phyloP scores from a whole-genome alignment of 2,888 invertebrate species.

The Colostygia pectinataria region DNA sequence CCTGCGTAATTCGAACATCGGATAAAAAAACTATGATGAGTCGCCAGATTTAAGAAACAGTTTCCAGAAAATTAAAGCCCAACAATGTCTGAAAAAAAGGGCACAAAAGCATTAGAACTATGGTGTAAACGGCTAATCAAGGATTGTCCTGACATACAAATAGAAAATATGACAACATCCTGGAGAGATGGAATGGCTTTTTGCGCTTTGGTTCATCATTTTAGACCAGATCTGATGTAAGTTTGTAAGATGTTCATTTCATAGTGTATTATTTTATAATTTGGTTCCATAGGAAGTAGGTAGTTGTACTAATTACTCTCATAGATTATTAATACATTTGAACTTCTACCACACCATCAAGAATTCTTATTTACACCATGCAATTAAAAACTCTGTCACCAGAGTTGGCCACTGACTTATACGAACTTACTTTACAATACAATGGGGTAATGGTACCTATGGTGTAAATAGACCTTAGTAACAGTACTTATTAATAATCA shows the following conservation, averaged over 20 bases:
- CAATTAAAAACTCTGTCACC: no score
- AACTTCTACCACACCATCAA: no score
- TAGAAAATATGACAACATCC: constrained; percentile 97
- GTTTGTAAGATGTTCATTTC: constrained; percentile 75
- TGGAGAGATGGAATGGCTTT: constrained; percentile 98
- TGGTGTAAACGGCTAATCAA: constrained; percentile 96
- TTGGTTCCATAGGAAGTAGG: no score
- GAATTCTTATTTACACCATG: no score
- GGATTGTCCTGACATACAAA: constrained; percentile 94
- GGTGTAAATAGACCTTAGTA: no score
- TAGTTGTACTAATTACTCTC: no score
- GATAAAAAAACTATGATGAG: constrained; percentile 1
- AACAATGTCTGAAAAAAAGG: constrained; percentile 90
- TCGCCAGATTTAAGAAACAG: background rate
- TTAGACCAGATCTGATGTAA: constrained; percentile 98
- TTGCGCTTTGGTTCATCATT: constrained; percentile 97
- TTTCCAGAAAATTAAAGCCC: constrained; percentile 30
- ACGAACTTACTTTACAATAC: no score
- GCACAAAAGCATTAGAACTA: constrained; percentile 94
- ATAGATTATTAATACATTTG: no score
- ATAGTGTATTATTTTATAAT: no score
- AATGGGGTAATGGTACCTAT: no score
- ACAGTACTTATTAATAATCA: no score
- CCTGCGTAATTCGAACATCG: background rate
- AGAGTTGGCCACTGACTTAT: no score